These are phyloP conservation scores for Formica selysi DNA, from an alignment of 1,140 invertebrate genomes.

Conservation along the genomic window DNA sequence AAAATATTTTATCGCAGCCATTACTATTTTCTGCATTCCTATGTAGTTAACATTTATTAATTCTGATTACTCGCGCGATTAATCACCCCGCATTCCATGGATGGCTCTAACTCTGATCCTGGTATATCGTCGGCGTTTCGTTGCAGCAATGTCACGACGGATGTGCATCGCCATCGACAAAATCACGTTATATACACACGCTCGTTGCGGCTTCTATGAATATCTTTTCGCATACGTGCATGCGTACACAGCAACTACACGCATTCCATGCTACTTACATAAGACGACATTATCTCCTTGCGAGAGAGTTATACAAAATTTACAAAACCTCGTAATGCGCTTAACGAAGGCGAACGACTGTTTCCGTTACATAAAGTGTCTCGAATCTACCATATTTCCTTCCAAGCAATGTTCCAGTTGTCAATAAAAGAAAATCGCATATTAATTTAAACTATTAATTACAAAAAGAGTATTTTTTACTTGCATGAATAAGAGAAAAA, in stretches of 20 bases:
- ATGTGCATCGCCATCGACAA: slow-evolving; percentile 22
- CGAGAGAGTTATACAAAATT: slow-evolving; percentile 64
- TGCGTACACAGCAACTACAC: slow-evolving; percentile 67
- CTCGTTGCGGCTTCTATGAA: not conserved
- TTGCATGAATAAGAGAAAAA: not conserved
- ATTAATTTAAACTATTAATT: not conserved
- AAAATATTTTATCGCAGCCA: not conserved
- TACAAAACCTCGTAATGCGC: slow-evolving; percentile 15
- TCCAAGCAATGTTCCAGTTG: not conserved
- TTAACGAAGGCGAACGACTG: not conserved
- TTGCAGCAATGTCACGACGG: not conserved
- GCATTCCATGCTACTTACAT: slow-evolving; percentile 77
- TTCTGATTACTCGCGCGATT: slow-evolving; percentile 47
- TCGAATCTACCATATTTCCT: not conserved
- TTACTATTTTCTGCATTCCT: slow-evolving; percentile 37
- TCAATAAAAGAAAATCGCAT: not conserved
- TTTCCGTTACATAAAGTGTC: not conserved
- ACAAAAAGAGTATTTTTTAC: not conserved
- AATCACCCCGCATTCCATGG: slow-evolving; percentile 2
- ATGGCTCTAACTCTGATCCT: not conserved
- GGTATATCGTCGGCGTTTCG: not conserved
- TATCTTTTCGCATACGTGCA: not conserved
- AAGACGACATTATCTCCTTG: slow-evolving; percentile 75
- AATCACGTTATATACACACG: slow-evolving; percentile 29
- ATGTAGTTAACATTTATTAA: slow-evolving; percentile 55